A percentile compares a stretch with the other conserved stretches of the same genome.
These are phyloP conservation scores for Aphelocoma californica DNA, from an alignment of 2,797 vertebrate species.

Conservation along the genomic window DNA sequence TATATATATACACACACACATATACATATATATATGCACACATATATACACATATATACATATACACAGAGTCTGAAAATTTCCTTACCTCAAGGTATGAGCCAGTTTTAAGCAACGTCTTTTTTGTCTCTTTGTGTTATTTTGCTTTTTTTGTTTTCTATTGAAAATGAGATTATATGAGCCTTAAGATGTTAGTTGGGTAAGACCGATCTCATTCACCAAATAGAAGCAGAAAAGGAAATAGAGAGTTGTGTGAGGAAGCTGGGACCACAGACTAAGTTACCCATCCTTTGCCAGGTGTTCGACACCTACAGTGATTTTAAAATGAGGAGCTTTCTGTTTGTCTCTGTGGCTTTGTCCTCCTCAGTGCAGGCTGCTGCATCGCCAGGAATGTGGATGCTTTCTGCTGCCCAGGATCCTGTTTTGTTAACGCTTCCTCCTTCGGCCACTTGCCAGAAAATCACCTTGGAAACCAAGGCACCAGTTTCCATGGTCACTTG, in stretches of 20 bases:
- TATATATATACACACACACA: not conserved
- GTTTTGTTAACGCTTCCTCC: conserved; percentile 40
- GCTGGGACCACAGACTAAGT: not conserved
- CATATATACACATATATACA: too few species aligned
- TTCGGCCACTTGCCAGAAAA: conserved; percentile 48
- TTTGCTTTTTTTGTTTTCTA: conserved; percentile 40
- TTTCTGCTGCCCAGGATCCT: conserved; percentile 9
- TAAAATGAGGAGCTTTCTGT: not conserved
- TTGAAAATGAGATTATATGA: conserved; percentile 19
- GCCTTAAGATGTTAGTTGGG: not conserved
- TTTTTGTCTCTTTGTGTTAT: not conserved
- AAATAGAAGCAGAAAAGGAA: not conserved
- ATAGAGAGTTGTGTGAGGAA: not conserved
- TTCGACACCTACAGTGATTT: not conserved
- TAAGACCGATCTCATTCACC: not conserved
- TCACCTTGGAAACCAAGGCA: conserved; percentile 65
- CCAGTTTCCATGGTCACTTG: conserved; percentile 66
- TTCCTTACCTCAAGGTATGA: not conserved
- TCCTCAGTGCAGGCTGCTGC: not conserved
- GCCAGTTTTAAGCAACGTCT: not conserved
- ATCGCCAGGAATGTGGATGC: not conserved
- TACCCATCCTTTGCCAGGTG: not conserved
- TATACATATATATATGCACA: too few species aligned
- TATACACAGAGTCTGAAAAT: not conserved
- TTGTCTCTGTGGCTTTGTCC: not conserved